Evolutionary conservation across 2,797 vertebrate species (phyloP).

Genomic region (Menidia menidia): DNA sequence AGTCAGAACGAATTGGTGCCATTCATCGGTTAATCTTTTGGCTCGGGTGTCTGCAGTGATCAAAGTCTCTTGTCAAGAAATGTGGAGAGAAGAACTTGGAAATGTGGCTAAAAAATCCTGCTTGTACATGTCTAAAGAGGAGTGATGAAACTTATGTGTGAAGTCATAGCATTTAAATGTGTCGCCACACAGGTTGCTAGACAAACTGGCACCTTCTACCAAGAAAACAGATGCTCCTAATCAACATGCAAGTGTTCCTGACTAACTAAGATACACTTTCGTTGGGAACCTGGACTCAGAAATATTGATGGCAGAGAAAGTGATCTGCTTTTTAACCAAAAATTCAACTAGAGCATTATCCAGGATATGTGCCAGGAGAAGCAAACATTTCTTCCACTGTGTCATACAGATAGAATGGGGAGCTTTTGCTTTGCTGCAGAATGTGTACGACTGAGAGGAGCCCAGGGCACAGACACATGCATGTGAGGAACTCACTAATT

Average conservation of each 20-base stretch:
- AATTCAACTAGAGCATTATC: conserved; percentile 49
- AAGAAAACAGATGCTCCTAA: conserved; percentile 61
- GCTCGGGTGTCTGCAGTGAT: conserved; percentile 43
- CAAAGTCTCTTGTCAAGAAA: conserved; percentile 43
- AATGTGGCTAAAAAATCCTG: conserved; percentile 35
- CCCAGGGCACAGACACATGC: conserved; percentile 49
- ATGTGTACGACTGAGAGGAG: conserved; percentile 55
- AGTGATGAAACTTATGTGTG: conserved; percentile 34
- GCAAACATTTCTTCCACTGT: conserved; percentile 70
- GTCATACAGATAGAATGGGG: conserved; percentile 67
- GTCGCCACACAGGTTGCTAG: conserved; percentile 60
- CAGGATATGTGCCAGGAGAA: conserved; percentile 65
- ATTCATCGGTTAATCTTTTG: conserved; percentile 61
- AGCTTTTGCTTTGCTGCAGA: conserved; percentile 65
- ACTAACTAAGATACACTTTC: conserved; percentile 17
- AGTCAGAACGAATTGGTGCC: conserved; percentile 63
- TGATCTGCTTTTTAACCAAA: conserved; percentile 63
- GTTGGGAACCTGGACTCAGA: conserved; percentile 42
- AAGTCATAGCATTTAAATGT: conserved; percentile 52
- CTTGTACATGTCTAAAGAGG: conserved; percentile 54
- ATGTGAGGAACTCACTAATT: conserved; percentile 53
- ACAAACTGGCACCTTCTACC: conserved; percentile 57
- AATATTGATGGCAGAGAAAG: conserved; percentile 56
- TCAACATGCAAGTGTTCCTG: conserved; percentile 58
- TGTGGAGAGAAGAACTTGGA: conserved; percentile 35